Base-by-base conservation (phyloP, 1,140 invertebrate genomes). In the Tetramorium alpestre region DNA sequence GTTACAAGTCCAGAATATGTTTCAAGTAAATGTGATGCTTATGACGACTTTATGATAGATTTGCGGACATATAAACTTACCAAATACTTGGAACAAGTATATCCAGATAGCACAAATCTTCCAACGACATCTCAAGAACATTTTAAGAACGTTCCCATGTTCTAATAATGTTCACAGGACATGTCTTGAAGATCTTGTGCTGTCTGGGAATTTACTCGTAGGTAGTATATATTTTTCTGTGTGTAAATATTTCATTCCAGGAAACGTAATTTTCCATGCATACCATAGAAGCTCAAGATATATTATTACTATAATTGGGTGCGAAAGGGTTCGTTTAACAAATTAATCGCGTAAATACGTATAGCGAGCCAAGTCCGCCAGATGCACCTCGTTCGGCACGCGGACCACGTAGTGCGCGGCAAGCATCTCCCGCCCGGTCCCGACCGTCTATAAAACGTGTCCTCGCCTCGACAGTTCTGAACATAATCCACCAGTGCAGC, bases 391-490 rank as follows among this genome's bases (percentile, higher is more conserved):
- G 62, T 38, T 81, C 38, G 56, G 38, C 25, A 56, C 49, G 28
- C 64, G 47, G 47, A 4, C 49, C 77, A 70, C 78, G 78, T 81
- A 81, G 16, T 58, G 78, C 65, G 22, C 49, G n/a, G 65, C 11
- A 44, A 81, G 49, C 65, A 56, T 70, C 33, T 81, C 65, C 28
- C 10, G 56, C 41, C 67, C 58, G 44, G 56, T 54, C 33, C 33
- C 4, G 76, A 64, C 44, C 70, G 64, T 87, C 64, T 58, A 81
- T 81, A 81, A 81, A 81, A 81, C 78, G 62, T 70, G 78, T 70
- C 51, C 78, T 70, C 78, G 49, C 22, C 78, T 56, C 49, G 65
- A 44, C 51, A 70, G 38, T 70, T 28, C 18, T 25, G 64, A 41
- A 70, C 38, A 60, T 85, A 64, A 85, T 85, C 69, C 56, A 41